A percentile compares a stretch with the other conserved stretches of the same genome.
These are phyloP conservation scores for Paracentrotus lividus DNA, from an alignment of 53 echinoderm and acorn worm genomes.

Conservation along the genomic window DNA sequence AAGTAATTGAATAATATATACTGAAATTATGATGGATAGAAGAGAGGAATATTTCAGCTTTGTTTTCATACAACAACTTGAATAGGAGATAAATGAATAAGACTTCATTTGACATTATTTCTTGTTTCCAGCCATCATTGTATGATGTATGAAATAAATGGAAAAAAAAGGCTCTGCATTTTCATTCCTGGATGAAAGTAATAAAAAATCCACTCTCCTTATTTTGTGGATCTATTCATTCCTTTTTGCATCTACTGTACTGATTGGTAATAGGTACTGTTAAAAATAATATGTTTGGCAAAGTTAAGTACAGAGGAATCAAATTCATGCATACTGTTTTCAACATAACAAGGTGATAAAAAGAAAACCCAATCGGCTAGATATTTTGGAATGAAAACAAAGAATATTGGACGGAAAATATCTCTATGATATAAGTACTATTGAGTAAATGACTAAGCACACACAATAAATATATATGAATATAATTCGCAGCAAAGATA, in stretches of 20 bases:
- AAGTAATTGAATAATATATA: too few relatives aligned
- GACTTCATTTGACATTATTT: too few relatives aligned
- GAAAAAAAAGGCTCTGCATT: too few relatives aligned
- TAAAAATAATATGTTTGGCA: not conserved
- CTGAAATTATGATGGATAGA: too few relatives aligned
- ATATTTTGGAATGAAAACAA: slow-evolving; percentile 28
- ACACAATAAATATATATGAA: not conserved
- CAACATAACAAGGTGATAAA: slow-evolving; percentile 42
- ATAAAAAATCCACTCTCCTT: too few relatives aligned
- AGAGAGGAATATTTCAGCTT: too few relatives aligned
- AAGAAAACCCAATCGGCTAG: not conserved
- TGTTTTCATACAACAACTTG: too few relatives aligned
- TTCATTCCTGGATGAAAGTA: too few relatives aligned
- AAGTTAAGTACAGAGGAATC: not conserved
- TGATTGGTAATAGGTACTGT: not conserved
- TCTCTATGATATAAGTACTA: not conserved
- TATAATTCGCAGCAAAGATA: not conserved
- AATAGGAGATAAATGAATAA: too few relatives aligned
- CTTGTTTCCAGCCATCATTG: too few relatives aligned
- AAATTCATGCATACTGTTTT: slow-evolving; percentile 17
- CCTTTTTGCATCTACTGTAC: not conserved
- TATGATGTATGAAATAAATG: too few relatives aligned
- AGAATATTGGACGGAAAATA: slow-evolving; percentile 24
- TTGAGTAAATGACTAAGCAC: not conserved
- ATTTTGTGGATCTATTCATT: too few relatives aligned